Evolutionary conservation across 30 jellyfish, hydroid and myxozoan species (phyloP), one percentile per base, ranked within the genome.

Genomic region (Hydra vulgaris): DNA sequence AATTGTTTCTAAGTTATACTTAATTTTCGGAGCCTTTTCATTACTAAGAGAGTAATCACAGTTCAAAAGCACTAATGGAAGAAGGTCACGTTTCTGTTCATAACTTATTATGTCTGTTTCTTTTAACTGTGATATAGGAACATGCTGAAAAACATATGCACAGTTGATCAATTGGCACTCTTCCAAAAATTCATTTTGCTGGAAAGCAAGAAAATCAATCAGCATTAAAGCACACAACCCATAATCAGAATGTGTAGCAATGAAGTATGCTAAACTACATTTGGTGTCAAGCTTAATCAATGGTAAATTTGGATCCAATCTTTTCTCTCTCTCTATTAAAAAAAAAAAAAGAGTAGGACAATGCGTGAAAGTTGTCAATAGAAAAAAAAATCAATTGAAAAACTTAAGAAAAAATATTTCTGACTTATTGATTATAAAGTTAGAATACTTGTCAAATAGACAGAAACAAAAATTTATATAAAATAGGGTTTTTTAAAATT

Each of bases 41-140:
- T 80, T 76, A 69, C 78, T 87, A 78, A 87, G 69, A 54, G 95
- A 72, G 55, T 87, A 87, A 61, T 82, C 89, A 75, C 95, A 87
- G 70, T 87, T 89, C 8, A 87, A 83, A 69, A 81, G 74, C 53
- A 87, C 55, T 80, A 87, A 55, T 56, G 95, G 95, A n/a, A 81
- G 22, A 23, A 87, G 85, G 20, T 87, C 95, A 23, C 53, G 52
- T 22, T 87, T 89, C 27, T 75, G 84, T 52, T 76, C 69, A 77
- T 78, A 78, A 20, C 17, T 27, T 55, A 78, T 40, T 1, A 78
- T 15, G 18, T 61, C 77, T 56, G 24, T 78, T 53, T 21, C 85
- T 21, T 78, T 61, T 55, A 25, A 27, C 69, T 78, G 27, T 7
- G 26, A 21, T 3, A 78, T 23, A 0, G 26, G 19, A 53, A 53